Evolutionary conservation across 1,140 invertebrate species (phyloP), one percentile per base, ranked within the genome.

Genomic region (Sminthurides bifidus): DNA sequence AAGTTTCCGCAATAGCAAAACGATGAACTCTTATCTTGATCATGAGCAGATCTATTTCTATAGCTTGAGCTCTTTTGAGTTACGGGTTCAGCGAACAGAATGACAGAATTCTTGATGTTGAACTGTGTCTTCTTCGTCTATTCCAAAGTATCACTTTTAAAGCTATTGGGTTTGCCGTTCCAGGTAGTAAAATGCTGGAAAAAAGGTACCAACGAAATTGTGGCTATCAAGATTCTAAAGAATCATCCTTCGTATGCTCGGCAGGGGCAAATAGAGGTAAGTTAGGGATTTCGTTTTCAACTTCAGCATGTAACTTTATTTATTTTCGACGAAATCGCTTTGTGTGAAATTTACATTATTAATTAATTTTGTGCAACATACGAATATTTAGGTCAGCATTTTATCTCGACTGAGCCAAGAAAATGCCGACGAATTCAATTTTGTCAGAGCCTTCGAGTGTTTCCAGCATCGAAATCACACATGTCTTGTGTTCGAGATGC

Each of bases 101-200:
- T 48, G 23, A 48, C 19, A 24, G 23, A 48, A 48, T 8, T 26
- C 58, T 15, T 49, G 4, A 26, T 21, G 61, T 62, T 58, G 50
- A 49, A 53, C 21, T 59, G 66, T 67, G n/a, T n/a, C n/a, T n/a
- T n/a, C n/a, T n/a, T n/a, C n/a, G n/a, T n/a, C n/a, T n/a, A n/a
- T n/a, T n/a, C n/a, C n/a, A n/a, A n/a, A n/a, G n/a, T n/a, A n/a
- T n/a, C n/a, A n/a, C n/a, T n/a, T n/a, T n/a, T n/a, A n/a, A n/a
- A n/a, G n/a, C n/a, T n/a, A n/a, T n/a, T n/a, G n/a, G n/a, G n/a
- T n/a, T n/a, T n/a, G 17, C 66, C n/a, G n/a, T n/a, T n/a, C n/a
- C n/a, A 81, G 80, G 94, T 98, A 65, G 94, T 98, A 65, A 99
- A 98, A 77, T 98, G 95, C 73, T 98, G 95, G 95, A 98, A 99